Evolutionary conservation across 2,888 invertebrate species (phyloP).

Genomic region (Watsonalla binaria): DNA sequence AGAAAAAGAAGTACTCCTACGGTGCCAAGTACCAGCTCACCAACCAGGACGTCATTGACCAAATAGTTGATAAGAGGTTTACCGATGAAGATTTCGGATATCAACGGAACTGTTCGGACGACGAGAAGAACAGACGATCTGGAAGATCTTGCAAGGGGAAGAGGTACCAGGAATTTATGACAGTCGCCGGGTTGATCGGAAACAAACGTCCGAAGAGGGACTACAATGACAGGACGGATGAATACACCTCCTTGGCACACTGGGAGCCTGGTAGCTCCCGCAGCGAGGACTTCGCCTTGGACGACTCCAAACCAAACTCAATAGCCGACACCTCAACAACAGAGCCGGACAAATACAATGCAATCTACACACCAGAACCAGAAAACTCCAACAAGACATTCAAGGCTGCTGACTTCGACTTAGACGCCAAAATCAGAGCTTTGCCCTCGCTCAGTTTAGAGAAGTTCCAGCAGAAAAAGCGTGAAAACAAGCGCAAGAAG

Average conservation of each 20-base stretch:
- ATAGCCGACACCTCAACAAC: constrained; percentile 37
- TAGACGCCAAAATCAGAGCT: constrained; percentile 91
- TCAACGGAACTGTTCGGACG: constrained; percentile 75
- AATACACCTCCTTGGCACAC: constrained; percentile 59
- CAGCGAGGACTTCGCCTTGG: constrained; percentile 43
- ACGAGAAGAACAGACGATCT: constrained; percentile 72
- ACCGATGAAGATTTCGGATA: constrained; percentile 71
- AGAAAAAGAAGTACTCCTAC: constrained; percentile 43
- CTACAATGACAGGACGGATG: constrained; percentile 54
- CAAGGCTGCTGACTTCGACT: constrained; percentile 85
- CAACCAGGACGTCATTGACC: constrained; percentile 72
- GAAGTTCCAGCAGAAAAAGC: constrained; percentile 87
- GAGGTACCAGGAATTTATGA: constrained; percentile 92
- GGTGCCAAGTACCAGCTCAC: constrained; percentile 57
- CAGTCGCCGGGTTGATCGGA: constrained; percentile 83
- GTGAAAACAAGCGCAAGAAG: constrained; percentile 89
- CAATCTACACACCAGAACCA: constrained; percentile 46
- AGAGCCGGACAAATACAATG: constrained; percentile 53
- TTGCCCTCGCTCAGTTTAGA: constrained; percentile 91
- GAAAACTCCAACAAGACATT: constrained; percentile 76
- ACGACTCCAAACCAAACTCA: constrained; percentile 37
- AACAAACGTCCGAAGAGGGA: constrained; percentile 74
- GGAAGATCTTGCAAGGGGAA: constrained; percentile 92
- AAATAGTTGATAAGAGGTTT: constrained; percentile 78
- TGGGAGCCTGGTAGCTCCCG: constrained; percentile 56